A percentile compares a stretch with the other conserved stretches of the same genome.
Evolutionary conservation across 2,888 invertebrate species (phyloP).

Genomic region (Netelia fuscicornis): DNA sequence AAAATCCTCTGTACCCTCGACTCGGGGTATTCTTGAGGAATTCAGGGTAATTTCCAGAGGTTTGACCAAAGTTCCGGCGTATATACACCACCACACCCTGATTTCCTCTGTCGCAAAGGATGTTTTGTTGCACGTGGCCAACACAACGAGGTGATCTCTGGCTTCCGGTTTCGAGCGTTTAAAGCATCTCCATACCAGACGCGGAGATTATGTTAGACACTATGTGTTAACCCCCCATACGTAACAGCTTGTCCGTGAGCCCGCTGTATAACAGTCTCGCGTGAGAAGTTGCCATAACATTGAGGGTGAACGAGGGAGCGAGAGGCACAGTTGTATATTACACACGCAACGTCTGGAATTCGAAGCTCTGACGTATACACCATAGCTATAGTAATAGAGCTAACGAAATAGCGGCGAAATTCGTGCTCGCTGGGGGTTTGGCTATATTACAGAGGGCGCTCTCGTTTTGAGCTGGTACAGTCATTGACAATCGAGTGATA

Average conservation of each 20-base stretch:
- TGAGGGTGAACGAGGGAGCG: slow-evolving; percentile 71
- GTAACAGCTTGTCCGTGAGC: slow-evolving; percentile 31
- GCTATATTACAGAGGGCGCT: slow-evolving; percentile 24
- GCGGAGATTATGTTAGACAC: slow-evolving; percentile 2
- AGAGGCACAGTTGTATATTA: slow-evolving; percentile 59
- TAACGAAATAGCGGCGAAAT: slow-evolving; percentile 40
- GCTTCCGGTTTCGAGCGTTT: slow-evolving; percentile 27
- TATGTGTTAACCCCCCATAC: slow-evolving; percentile 9
- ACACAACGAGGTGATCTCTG: slow-evolving; percentile 16
- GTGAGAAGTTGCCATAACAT: slow-evolving; percentile 73
- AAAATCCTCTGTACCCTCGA: slow-evolving; percentile 24
- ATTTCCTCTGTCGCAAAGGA: slow-evolving; percentile 14
- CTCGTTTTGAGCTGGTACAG: neutral
- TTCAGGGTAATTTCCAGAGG: slow-evolving; percentile 37
- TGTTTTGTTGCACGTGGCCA: neutral
- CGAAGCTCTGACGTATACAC: slow-evolving; percentile 59
- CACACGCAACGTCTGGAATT: slow-evolving; percentile 74
- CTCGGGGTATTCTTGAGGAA: slow-evolving; percentile 43
- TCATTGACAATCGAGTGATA: neutral
- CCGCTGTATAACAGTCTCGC: slow-evolving; percentile 65
- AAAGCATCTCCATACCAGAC: slow-evolving; percentile 5
- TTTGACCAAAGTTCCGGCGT: neutral
- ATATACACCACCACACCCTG: neutral
- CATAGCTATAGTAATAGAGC: neutral
- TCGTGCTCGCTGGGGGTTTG: slow-evolving; percentile 9